Percentiles rank a stretch among this genome's conserved stretches.
Conservation (phyloP, 2,888 invertebrate species). For the Eumacrocentrus americanus region DNA sequence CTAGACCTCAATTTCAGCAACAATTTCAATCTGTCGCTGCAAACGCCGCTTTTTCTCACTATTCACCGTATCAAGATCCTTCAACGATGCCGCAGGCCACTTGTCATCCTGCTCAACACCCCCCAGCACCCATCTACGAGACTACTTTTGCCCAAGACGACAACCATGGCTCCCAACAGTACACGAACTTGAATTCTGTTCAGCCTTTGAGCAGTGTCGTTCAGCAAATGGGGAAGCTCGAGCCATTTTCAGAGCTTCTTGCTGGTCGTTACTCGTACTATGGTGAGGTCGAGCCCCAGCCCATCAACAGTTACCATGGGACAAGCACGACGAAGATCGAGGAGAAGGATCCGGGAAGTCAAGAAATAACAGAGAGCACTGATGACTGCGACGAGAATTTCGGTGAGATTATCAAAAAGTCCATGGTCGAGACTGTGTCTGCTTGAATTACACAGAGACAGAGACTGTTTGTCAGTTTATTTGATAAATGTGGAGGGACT, state of each 20-base stretch:
- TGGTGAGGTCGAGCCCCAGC: conserved; percentile 50
- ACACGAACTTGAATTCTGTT: conserved; percentile 73
- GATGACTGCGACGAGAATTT: conserved; percentile 76
- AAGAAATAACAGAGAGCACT: conserved; percentile 38
- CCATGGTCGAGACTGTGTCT: conserved; percentile 88
- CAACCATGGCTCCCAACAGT: conserved; percentile 65
- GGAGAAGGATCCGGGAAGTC: conserved; percentile 24
- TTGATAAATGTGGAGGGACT: background rate
- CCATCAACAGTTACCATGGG: conserved; percentile 38
- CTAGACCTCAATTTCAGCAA: conserved; percentile 48
- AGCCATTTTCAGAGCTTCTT: conserved; percentile 72
- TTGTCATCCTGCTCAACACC: conserved; percentile 27
- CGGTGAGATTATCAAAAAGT: conserved; percentile 90
- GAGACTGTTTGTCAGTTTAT: background rate
- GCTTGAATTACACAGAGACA: conserved; percentile 64
- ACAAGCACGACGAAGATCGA: conserved; percentile 28
- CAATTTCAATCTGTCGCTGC: conserved; percentile 40
- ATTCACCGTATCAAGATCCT: conserved; percentile 32
- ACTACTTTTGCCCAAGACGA: conserved; percentile 59
- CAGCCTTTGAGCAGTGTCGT: conserved; percentile 56
- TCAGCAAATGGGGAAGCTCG: conserved; percentile 69
- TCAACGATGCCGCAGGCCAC: conserved; percentile 16
- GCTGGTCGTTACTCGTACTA: conserved; percentile 66
- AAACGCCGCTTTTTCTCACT: conserved; percentile 30
- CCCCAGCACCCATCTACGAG: conserved; percentile 41